Percentiles rank a stretch among this genome's conserved stretches.
These are phyloP conservation scores for Congeria kusceri DNA, from an alignment of 2,888 invertebrate species.

Conservation along the genomic window DNA sequence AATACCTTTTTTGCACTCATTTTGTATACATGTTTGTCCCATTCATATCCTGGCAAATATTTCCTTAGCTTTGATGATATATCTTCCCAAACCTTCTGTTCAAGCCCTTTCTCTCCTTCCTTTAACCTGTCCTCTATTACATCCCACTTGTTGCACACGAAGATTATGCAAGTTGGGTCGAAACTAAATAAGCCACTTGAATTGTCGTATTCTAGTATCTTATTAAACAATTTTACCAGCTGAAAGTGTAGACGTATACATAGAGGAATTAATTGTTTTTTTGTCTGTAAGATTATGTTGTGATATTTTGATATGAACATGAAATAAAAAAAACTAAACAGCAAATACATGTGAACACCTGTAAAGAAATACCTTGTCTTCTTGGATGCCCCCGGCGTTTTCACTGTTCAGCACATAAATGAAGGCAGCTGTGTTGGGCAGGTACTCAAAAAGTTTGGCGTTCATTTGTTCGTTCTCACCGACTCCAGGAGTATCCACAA, in stretches of 20 bases:
- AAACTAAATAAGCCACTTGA: constrained; percentile 62
- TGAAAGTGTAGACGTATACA: too few relatives aligned
- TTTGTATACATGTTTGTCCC: constrained; percentile 61
- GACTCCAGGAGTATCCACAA: constrained; percentile 81
- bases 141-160: constrained; percentile 83
- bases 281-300: too few relatives aligned
- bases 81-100: constrained; percentile 63
- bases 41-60: constrained; percentile 58
- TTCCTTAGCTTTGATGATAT: constrained; percentile 62
- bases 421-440: constrained; percentile 79
- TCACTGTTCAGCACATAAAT: constrained; percentile 80
- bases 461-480: constrained; percentile 76
- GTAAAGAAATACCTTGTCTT: constrained; percentile 71
- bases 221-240: too few relatives aligned
- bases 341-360: too few relatives aligned
- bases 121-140: constrained; percentile 63
- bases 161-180: constrained; percentile 76
- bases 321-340: too few relatives aligned
- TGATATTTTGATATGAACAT: too few relatives aligned
- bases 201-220: neutral
- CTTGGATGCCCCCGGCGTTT: constrained; percentile 77
- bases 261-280: too few relatives aligned
- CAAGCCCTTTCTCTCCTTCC: constrained; percentile 14
- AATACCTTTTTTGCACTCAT: constrained; percentile 70
- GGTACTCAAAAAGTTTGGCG: constrained; percentile 68